Base-by-base conservation (phyloP, 2,888 invertebrate species). In the Cosmia trapezina region DNA sequence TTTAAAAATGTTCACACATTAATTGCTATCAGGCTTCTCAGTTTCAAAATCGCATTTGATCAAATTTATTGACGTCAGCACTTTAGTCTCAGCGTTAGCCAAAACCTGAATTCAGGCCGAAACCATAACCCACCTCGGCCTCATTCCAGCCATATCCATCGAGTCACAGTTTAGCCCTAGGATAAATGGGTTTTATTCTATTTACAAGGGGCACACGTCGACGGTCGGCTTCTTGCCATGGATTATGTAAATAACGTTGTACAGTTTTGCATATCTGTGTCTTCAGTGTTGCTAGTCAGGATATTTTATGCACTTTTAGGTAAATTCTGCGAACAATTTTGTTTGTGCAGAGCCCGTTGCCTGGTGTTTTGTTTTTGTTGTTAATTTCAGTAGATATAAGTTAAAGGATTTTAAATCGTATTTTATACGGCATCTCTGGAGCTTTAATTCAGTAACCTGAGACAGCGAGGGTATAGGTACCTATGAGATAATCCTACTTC, bases 141-240 rank as follows among this genome's bases (percentile, higher is more conserved):
- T 83, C 41, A 64, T 78, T 70, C 53, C 76, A 70, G 61, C 63
- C 43, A 19, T 85, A 81, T 77, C 76, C 68, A 83, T 81, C 49
- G 75, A 53, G 62, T 53, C 54, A 63, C 63, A 73, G 80, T 75
- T 76, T 76, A 87, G 79, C 83, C 84, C 57, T 80, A 71, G 86
- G 81, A 83, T 84, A 86, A 85, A 76, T 81, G 74, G 78, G 80
- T 83, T 87, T 87, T 85, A 87, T 86, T 87, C 84, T 85, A 86
- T 86, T 86, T 87, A 87, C 85, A 85, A 85, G 86, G 76, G 76
- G 80, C 78, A 84, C 86, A 80, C 86, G 85, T 84, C 83, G 81
- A 78, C 86, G 76, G 81, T n/a, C 78, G 83, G 80, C 84, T 85
- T 76, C 87, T 87, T 85, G 75, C 78, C 59, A 73, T 72, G 80